Evolutionary conservation across 1,140 invertebrate species (phyloP).

Genomic region (Drosophila rhopaloa): DNA sequence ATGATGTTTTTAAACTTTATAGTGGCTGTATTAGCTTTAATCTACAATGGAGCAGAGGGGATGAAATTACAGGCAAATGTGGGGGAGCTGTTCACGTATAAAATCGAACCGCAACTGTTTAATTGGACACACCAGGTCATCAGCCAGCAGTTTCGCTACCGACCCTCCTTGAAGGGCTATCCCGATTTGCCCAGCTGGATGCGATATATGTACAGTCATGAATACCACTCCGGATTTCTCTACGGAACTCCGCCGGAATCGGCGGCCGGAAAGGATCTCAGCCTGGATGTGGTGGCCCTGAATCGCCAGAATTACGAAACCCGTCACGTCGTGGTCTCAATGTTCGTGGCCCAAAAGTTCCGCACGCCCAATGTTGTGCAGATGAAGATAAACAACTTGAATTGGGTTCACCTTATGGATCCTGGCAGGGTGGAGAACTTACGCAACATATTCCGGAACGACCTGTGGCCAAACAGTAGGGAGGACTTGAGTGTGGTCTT

Average conservation of each 20-base stretch:
- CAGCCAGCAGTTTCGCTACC: slow-evolving; percentile 81
- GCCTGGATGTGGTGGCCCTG: slow-evolving; percentile 91
- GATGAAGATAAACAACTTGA: slow-evolving; percentile 95
- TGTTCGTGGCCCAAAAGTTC: slow-evolving; percentile 88
- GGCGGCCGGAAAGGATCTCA: slow-evolving; percentile 85
- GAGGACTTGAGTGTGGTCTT: slow-evolving; percentile 92
- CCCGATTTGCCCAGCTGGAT: slow-evolving; percentile 94
- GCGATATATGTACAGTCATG: slow-evolving; percentile 91
- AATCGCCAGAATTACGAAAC: slow-evolving; percentile 92
- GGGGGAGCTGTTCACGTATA: slow-evolving; percentile 88
- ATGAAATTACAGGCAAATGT: slow-evolving; percentile 85
- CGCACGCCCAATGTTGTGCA: slow-evolving; percentile 91
- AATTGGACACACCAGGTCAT: slow-evolving; percentile 89
- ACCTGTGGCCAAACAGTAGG: slow-evolving; percentile 87
- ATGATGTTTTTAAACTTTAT: slow-evolving; percentile 49
- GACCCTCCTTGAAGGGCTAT: slow-evolving; percentile 70
- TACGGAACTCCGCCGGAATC: slow-evolving; percentile 91
- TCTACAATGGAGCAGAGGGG: neutral
- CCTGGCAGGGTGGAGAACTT: slow-evolving; percentile 87
- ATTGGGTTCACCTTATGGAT: slow-evolving; percentile 85
- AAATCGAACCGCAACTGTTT: slow-evolving; percentile 88
- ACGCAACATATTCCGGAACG: slow-evolving; percentile 89
- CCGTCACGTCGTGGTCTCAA: slow-evolving; percentile 87
- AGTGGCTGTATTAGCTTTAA: slow-evolving; percentile 13
- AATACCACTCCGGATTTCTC: slow-evolving; percentile 90